These are phyloP conservation scores for Augochlora pura DNA, from an alignment of 1,140 invertebrate genomes.

Conservation along the genomic window DNA sequence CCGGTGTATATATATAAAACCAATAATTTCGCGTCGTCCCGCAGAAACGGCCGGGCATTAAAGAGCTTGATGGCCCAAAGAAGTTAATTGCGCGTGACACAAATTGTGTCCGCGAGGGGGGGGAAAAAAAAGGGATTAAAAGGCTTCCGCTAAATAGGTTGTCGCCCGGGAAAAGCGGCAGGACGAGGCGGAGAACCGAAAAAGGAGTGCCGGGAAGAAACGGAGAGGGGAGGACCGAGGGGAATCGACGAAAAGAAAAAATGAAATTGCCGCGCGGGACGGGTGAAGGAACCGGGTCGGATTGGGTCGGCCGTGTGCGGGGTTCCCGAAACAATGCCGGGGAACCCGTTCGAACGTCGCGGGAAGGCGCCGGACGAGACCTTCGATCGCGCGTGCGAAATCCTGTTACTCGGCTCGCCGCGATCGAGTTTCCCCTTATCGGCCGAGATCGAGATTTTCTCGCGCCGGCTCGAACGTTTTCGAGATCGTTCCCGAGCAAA, in stretches of 20 bases:
- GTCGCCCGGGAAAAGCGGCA: neutral
- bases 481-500: too few species aligned
- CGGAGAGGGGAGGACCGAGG: too few species aligned
- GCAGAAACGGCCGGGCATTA: neutral
- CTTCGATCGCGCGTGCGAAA: too few species aligned
- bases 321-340: conserved; percentile 26
- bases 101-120: conserved; percentile 13
- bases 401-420: too few species aligned
- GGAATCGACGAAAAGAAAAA: neutral
- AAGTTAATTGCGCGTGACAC: conserved; percentile 32
- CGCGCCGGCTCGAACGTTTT: too few species aligned
- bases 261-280: neutral
- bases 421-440: too few species aligned
- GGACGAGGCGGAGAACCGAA: neutral
- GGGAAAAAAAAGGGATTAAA: conserved; percentile 27
- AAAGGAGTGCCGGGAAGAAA: too few species aligned
- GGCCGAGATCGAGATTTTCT: too few species aligned
- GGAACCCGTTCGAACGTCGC: too few species aligned
- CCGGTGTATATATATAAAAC: neutral
- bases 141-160: conserved; percentile 30
- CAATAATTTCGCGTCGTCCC: conserved; percentile 9
- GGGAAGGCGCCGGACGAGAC: too few species aligned
- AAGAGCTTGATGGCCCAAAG: conserved; percentile 23
- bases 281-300: conserved; percentile 29
- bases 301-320: conserved; percentile 10